Base-by-base conservation (phyloP, 2,888 invertebrate species). In the Dryocosmus kuriphilus region DNA sequence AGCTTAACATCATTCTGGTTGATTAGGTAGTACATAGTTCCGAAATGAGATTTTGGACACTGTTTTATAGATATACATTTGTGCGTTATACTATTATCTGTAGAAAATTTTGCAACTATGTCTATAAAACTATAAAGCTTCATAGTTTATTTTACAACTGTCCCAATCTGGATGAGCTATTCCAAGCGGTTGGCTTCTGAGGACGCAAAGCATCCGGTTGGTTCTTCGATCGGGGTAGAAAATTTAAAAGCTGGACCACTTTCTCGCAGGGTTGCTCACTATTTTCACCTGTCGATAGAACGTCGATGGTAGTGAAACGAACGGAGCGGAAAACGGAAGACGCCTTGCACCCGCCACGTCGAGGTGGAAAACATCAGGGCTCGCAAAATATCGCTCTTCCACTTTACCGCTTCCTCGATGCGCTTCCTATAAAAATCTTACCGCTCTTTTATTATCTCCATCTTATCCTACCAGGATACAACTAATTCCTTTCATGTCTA, bases 321-420 rank as follows among this genome's bases (percentile, higher is more conserved):
- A n/a, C 41, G 71, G 9, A 51, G 71, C 35, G 27, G 60, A 74
- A 74, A 63, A n/a, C 46, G 74, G 77, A 77, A 32, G 75, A 55
- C 62, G 76, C 46, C 65, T 79, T 62, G 60, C 60, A 74, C 75
- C 78, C 24, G 24, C 57, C 24, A 57, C 11, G 8, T 14, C 57
- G 57, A 57, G 57, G 22, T 77, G 77, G 77, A 79, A 77, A 80
- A 80, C 79, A 80, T 80, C 80, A 82, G 73, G 75, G 27, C 22
- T 24, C 62, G 32, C 60, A 75, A 41, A 77, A 80, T 80, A 78
- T 77, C 74, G 60, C 62, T 76, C 35, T 67, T 35, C 46, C 30
- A 51, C 61, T 62, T 61, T 51, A 62, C 61, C 27, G 75, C 75
- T 38, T 75, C 41, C 30, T 19, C 16, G 74, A 60, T 55, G 74